phyloP scores from a whole-genome alignment of 2,888 invertebrate species.

The Dasysyrphus tricinctus region DNA sequence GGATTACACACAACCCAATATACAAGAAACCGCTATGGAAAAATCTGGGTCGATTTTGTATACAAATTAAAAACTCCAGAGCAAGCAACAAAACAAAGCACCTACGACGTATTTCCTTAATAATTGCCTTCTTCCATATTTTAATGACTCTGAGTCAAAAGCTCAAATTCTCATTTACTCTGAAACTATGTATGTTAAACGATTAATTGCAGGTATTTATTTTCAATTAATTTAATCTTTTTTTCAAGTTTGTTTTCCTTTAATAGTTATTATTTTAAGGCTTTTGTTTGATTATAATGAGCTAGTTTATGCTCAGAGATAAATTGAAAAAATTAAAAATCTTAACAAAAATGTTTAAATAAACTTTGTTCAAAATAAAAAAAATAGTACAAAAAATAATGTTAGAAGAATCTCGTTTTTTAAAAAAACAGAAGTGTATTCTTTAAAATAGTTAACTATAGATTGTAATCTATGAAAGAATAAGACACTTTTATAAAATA shows the following conservation, averaged over 20 bases:
- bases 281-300: background rate
- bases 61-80: background rate
- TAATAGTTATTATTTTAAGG: background rate
- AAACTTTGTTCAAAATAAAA: background rate
- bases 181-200: background rate
- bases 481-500: background rate
- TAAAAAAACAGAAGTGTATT: background rate
- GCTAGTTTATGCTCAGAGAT: background rate
- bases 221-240: background rate
- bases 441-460: no score
- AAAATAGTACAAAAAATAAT: background rate
- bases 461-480: background rate
- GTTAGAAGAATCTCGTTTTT: background rate
- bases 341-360: background rate
- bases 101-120: background rate
- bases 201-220: background rate
- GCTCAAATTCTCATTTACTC: background rate
- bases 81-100: conserved; percentile 1
- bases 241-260: background rate
- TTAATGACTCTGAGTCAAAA: background rate
- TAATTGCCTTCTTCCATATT: background rate
- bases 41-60: conserved; percentile 1
- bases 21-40: background rate
- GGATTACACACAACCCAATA: background rate
- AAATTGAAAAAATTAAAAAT: background rate